A percentile compares a stretch with the other conserved stretches of the same genome.
phyloP scores from a whole-genome alignment of 2,888 invertebrate species.

The Dexiosoma caninum region DNA sequence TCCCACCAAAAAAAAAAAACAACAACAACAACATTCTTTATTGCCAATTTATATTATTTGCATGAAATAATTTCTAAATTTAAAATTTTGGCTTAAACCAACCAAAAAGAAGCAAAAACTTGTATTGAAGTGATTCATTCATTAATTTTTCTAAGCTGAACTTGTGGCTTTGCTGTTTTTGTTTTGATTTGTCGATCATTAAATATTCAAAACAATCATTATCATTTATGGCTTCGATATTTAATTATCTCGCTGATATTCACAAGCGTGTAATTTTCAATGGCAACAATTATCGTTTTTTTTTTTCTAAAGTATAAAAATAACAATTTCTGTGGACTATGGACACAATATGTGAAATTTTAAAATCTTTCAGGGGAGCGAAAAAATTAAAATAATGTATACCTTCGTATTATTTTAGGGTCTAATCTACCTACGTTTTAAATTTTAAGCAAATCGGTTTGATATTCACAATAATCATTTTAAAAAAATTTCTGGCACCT shows the following conservation, averaged over 20 bases:
- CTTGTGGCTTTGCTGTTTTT: background rate
- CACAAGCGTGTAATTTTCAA: background rate
- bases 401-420: too few species aligned
- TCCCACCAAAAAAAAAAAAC: background rate
- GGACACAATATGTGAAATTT: too few species aligned
- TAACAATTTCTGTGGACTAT: too few species aligned
- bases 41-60: background rate
- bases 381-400: too few species aligned
- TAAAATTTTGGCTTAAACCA: conserved; percentile 15
- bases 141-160: background rate
- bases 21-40: background rate
- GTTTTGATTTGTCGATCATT: background rate
- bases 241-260: background rate
- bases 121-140: conserved; percentile 13
- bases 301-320: too few species aligned
- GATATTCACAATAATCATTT: too few species aligned
- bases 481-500: too few species aligned
- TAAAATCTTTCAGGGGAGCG: too few species aligned
- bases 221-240: background rate
- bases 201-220: conserved; percentile 2
- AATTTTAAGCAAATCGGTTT: too few species aligned
- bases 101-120: conserved; percentile 1
- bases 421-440: too few species aligned
- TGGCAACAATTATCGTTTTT: background rate
- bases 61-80: conserved; percentile 39